These are phyloP conservation scores for Beris chalybata DNA, from an alignment of 2,888 invertebrate species.

Conservation along the genomic window DNA sequence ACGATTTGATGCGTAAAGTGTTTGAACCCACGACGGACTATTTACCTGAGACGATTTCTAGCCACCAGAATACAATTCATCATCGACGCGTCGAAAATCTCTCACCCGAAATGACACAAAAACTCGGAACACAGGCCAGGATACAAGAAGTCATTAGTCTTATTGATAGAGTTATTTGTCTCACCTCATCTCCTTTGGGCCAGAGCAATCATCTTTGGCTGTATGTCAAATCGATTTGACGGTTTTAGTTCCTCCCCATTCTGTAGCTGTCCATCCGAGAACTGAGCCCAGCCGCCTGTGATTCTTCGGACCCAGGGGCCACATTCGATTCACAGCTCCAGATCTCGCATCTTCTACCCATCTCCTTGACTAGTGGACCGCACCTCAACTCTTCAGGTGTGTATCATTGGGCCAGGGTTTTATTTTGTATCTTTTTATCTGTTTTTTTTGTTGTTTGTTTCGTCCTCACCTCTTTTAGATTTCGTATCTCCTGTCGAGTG, in stretches of 20 bases:
- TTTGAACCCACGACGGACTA: neutral
- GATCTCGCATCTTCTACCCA: conserved; percentile 4
- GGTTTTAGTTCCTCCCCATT: conserved; percentile 35
- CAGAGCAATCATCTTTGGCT: conserved; percentile 36
- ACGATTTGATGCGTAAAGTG: neutral
- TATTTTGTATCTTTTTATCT: neutral
- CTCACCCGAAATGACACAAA: conserved; percentile 30
- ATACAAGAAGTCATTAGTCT: conserved; percentile 38
- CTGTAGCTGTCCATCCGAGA: conserved; percentile 18
- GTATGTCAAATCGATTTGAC: conserved; percentile 41
- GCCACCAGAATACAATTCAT: conserved; percentile 25
- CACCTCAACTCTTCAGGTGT: conserved; percentile 27
- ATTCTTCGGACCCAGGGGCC: conserved; percentile 12
- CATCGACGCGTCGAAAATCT: conserved; percentile 28
- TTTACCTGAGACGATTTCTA: conserved; percentile 17
- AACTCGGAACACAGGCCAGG: conserved; percentile 18
- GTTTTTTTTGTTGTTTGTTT: conserved; percentile 22
- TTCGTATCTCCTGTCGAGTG: conserved; percentile 39
- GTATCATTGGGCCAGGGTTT: conserved; percentile 3
- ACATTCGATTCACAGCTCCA: conserved; percentile 12
- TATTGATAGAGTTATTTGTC: conserved; percentile 39
- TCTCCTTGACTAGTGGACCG: conserved; percentile 2
- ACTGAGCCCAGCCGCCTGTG: conserved; percentile 20
- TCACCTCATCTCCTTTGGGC: conserved; percentile 36
- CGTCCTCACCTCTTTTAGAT: conserved; percentile 32